A percentile compares a stretch with the other conserved stretches of the same genome.
phyloP scores from a whole-genome alignment of 2,888 invertebrate species.

The Tenthredo distinguenda region DNA sequence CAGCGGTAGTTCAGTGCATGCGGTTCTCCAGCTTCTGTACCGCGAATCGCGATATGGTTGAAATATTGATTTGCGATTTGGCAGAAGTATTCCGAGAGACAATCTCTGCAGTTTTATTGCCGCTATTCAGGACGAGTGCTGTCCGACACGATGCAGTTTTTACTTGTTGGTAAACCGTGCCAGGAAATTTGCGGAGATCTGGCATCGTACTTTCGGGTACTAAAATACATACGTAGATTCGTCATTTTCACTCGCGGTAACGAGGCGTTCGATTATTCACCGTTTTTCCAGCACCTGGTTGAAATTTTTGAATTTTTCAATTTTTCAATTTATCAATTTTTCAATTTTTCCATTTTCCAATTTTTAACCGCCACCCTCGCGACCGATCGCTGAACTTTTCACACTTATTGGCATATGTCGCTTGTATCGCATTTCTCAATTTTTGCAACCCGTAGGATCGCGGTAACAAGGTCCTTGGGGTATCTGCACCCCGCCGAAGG shows the following conservation, averaged over 20 bases:
- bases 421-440: not conserved
- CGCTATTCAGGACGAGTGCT: not conserved
- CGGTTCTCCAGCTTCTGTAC: not conserved
- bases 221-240: not conserved
- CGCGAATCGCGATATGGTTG: not conserved
- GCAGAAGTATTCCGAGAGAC: slow-evolving; percentile 15
- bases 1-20: not conserved
- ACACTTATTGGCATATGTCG: too few species aligned
- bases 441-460: not conserved
- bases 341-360: too few species aligned
- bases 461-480: slow-evolving; percentile 38
- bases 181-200: not conserved
- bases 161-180: slow-evolving; percentile 13
- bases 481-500: not conserved
- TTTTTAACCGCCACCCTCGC: not conserved
- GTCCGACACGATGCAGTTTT: not conserved
- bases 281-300: too few species aligned
- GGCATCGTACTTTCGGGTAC: not conserved
- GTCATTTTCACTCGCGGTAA: not conserved
- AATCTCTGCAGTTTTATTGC: slow-evolving; percentile 31
- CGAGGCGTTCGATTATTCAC: not conserved
- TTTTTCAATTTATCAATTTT: not conserved
- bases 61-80: slow-evolving; percentile 37
- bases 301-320: not conserved
- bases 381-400: not conserved